Evolutionary conservation across 1,140 invertebrate species (phyloP), one percentile per base, ranked within the genome.

Genomic region (Drosophila elegans): DNA sequence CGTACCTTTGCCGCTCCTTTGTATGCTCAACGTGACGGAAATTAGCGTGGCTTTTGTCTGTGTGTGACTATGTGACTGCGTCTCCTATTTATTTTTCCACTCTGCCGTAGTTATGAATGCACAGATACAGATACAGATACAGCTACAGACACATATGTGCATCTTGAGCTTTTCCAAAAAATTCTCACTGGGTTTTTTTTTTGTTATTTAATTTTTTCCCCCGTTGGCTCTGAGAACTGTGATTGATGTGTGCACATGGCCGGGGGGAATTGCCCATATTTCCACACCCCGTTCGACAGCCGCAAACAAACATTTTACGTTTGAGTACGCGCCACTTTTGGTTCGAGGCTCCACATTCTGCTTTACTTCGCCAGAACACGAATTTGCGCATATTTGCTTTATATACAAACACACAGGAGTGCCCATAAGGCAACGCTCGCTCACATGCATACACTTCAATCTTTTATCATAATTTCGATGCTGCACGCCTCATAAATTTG

Each of bases 11-110:
- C 57, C 73, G 54, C 74, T 84, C 66, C 84, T 89, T 89, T 89
- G 85, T 89, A 64, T 89, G 84, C 84, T 78, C 84, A 89, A 89
- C 85, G 84, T 89, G 84, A 89, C 84, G 84, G 84, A 89, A 89
- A 89, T 89, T 89, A 89, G 84, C 84, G 84, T 80, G 45, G 66
- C 75, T 51, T 86, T 68, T 67, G 57, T 71, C 38, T 52, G 34
- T 57, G 36, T 72, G 45, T 64, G 45, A 53, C 16, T 63, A 57
- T 66, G 16, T 80, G 46, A 59, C 16, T 46, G 39, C 46, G 56
- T 57, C 59, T 60, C 80, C 66, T 89, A 89, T 89, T 89, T 89
- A 90, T 89, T 89, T 80, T 88, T 80, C 57, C 84, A 78, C 68
- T 84, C 62, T 54, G 49, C 77, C 77, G 85, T 79, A 89, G 84